Conservation (phyloP, 2,888 invertebrate genomes). For the Xiphydria camelus region DNA sequence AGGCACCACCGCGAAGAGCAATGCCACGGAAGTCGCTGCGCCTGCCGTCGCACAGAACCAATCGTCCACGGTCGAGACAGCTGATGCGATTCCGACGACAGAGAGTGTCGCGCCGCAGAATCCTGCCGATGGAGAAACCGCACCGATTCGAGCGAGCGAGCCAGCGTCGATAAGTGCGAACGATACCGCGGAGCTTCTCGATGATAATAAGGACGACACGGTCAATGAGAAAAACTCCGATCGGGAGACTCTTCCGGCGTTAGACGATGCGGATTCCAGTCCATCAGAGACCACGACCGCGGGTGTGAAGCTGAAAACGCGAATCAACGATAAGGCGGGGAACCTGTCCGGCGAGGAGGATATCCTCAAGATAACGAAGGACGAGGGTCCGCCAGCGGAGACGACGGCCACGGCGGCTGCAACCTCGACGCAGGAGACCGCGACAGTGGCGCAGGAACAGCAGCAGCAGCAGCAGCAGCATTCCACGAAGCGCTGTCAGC, state of each 20-base stretch:
- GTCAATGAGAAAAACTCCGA: slow-evolving; percentile 40
- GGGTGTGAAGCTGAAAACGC: too few species aligned
- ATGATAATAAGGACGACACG: slow-evolving; percentile 26
- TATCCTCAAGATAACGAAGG: neutral
- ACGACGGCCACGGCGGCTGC: neutral
- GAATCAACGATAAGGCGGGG: slow-evolving; percentile 9
- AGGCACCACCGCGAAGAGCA: slow-evolving; percentile 5
- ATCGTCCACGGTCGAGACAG: neutral
- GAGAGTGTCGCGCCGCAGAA: neutral
- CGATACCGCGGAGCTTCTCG: slow-evolving; percentile 1
- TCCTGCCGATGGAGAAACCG: neutral
- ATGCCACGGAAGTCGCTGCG: slow-evolving; percentile 1
- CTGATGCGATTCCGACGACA: neutral
- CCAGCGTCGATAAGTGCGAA: too few species aligned
- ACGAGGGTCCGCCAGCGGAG: neutral
- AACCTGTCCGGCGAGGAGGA: slow-evolving; percentile 3
- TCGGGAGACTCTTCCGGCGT: too few species aligned
- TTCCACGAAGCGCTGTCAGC: slow-evolving; percentile 29
- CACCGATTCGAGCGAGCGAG: too few species aligned
- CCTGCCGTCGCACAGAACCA: neutral
- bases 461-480: neutral
- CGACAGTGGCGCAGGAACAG: neutral
- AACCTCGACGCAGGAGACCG: neutral
- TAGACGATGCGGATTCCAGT: too few species aligned
- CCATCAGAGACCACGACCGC: too few species aligned